Conservation (phyloP, 64 coral and sea anemone genomes). For the Stichodactyla helianthus region DNA sequence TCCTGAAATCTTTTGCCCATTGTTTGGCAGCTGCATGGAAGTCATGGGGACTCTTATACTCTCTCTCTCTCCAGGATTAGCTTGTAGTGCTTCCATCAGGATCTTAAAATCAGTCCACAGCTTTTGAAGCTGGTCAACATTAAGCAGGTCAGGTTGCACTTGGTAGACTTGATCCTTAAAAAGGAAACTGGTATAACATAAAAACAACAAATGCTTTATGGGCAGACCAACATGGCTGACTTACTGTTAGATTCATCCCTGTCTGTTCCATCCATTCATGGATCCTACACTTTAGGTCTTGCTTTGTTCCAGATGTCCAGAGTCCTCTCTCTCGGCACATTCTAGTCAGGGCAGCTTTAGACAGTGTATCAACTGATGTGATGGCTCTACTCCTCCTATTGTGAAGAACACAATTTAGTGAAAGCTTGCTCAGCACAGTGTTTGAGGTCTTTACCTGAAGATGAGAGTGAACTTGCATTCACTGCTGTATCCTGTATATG, state of each 20-base stretch:
- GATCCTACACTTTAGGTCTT: not conserved
- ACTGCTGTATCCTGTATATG: not conserved
- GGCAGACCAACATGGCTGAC: not conserved
- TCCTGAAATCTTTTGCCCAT: conserved; percentile 25
- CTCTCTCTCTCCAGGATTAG: conserved; percentile 6
- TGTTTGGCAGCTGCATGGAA: conserved; percentile 9
- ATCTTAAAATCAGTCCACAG: conserved; percentile 4
- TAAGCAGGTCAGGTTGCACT: not conserved
- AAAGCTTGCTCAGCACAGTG: conserved; percentile 11
- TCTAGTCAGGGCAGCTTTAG: not conserved
- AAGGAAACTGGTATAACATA: not conserved
- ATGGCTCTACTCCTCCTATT: conserved; percentile 4
- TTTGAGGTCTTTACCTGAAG: conserved; percentile 34
- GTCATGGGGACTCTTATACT: conserved; percentile 12
- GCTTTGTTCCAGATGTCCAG: conserved; percentile 14
- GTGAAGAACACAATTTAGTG: not conserved
- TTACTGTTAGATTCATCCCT: conserved; percentile 11
- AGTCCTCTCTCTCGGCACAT: conserved; percentile 10
- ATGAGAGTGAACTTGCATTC: not conserved
- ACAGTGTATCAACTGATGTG: conserved; percentile 13
- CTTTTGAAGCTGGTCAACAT: conserved; percentile 7
- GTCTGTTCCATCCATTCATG: conserved; percentile 26
- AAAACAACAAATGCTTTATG: not conserved
- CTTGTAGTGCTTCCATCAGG: not conserved
- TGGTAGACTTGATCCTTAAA: not conserved